Percentiles rank a stretch among this genome's conserved stretches.
phyloP scores from a whole-genome alignment of 2,888 invertebrate genomes.

The Toxonevra muliebris region DNA sequence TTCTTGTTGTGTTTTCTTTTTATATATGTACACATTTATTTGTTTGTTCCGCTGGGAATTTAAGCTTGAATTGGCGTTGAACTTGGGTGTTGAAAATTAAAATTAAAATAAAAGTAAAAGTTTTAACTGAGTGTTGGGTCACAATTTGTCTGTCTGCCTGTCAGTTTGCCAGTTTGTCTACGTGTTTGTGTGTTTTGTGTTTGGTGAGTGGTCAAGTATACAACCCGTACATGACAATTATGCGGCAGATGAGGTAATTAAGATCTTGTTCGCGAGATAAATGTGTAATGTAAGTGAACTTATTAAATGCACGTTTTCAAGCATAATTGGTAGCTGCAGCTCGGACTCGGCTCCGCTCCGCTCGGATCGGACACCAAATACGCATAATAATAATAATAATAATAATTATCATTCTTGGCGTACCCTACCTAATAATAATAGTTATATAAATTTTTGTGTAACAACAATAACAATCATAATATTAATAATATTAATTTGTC shows the following conservation, averaged over 20 bases:
- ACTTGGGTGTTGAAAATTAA: slow-evolving; percentile 53
- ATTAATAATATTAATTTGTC: too few species aligned
- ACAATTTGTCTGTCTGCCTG: slow-evolving; percentile 12
- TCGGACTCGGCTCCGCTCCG: too few species aligned
- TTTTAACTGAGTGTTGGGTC: slow-evolving; percentile 43
- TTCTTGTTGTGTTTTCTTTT: slow-evolving; percentile 11
- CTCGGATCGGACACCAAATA: too few species aligned
- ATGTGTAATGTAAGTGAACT: slow-evolving; percentile 12
- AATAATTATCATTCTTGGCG: too few species aligned
- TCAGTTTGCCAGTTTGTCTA: not conserved
- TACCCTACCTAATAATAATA: too few species aligned
- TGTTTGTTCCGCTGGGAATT: slow-evolving; percentile 7
- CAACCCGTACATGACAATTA: slow-evolving; percentile 14
- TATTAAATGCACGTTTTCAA: slow-evolving; percentile 17
- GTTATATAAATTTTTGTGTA: too few species aligned
- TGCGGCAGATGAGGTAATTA: slow-evolving; percentile 23
- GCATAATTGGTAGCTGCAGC: too few species aligned
- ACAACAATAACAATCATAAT: too few species aligned
- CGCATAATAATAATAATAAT: too few species aligned
- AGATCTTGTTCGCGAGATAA: slow-evolving; percentile 3
- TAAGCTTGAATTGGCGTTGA: slow-evolving; percentile 37
- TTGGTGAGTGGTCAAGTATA: not conserved
- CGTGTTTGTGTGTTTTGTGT: not conserved
- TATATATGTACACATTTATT: slow-evolving; percentile 8
- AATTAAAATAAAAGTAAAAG: slow-evolving; percentile 54